Percentiles rank a stretch among this genome's conserved stretches.
Conservation (phyloP, 2,888 invertebrate genomes). For the Germaria angustata region DNA sequence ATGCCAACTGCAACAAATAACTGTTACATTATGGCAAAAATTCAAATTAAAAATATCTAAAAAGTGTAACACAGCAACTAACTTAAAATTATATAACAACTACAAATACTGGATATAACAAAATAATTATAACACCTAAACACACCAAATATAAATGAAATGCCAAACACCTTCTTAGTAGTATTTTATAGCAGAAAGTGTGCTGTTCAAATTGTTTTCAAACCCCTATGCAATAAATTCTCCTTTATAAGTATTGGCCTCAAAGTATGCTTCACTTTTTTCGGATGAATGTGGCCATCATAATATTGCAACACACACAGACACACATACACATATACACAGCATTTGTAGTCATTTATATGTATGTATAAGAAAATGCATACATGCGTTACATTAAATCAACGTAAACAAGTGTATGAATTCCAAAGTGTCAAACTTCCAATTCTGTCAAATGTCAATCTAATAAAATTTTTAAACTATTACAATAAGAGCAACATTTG, state of each 20-base stretch:
- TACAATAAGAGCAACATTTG: constrained; percentile 22
- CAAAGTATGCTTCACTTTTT: constrained; percentile 40
- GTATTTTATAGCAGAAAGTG: not conserved
- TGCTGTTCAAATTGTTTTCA: not conserved
- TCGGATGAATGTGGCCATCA: constrained; percentile 37
- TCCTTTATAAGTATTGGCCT: not conserved
- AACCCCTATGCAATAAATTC: too few relatives aligned
- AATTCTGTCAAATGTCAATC: constrained; percentile 65
- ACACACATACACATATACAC: not conserved
- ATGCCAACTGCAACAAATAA: constrained; percentile 34
- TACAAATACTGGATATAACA: not conserved
- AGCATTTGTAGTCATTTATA: not conserved
- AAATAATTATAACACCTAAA: not conserved
- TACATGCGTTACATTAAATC: constrained; percentile 31
- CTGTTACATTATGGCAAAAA: constrained; percentile 21
- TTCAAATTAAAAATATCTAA: not conserved
- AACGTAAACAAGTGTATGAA: constrained; percentile 6
- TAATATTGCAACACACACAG: not conserved
- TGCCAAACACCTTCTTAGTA: not conserved
- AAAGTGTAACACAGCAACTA: constrained; percentile 19
- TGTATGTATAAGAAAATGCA: not conserved
- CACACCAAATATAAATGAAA: not conserved
- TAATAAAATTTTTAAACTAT: constrained; percentile 57
- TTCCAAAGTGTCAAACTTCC: constrained; percentile 62
- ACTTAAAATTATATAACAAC: constrained; percentile 14